Conservation (phyloP, 2,113 vertebrate genomes). For the Bolborhynchus lineola region DNA sequence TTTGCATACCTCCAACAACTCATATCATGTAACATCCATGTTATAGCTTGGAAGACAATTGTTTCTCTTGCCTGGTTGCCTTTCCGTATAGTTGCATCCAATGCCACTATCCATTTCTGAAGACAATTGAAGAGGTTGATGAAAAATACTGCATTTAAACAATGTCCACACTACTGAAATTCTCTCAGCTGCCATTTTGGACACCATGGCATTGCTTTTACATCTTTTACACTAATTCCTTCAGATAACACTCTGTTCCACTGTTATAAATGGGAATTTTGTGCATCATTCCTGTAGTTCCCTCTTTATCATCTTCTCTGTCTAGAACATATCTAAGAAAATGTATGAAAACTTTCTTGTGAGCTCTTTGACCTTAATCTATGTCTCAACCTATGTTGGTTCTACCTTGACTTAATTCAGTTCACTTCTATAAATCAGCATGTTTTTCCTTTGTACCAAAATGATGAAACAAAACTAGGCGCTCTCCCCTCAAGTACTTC, state of each 20-base stretch:
- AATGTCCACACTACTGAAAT: background rate
- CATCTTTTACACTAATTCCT: background rate
- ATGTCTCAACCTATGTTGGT: background rate
- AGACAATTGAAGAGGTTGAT: background rate
- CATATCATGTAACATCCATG: background rate
- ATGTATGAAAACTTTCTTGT: background rate
- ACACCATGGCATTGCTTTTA: background rate
- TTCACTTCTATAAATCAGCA: background rate
- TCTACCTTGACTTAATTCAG: background rate
- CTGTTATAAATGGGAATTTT: background rate
- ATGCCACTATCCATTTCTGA: background rate
- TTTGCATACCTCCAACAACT: background rate
- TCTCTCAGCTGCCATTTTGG: background rate
- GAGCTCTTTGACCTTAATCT: background rate
- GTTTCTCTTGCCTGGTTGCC: background rate
- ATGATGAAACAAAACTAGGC: background rate
- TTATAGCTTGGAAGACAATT: background rate
- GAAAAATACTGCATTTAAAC: background rate
- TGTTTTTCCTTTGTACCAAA: background rate
- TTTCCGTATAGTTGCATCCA: background rate
- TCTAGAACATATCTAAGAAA: background rate
- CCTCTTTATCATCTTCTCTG: background rate
- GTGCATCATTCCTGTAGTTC: background rate
- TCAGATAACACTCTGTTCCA: background rate
- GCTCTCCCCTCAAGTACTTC: background rate